These are phyloP conservation scores for Eupithecia centaureata DNA, from an alignment of 2,888 invertebrate species.

Conservation along the genomic window DNA sequence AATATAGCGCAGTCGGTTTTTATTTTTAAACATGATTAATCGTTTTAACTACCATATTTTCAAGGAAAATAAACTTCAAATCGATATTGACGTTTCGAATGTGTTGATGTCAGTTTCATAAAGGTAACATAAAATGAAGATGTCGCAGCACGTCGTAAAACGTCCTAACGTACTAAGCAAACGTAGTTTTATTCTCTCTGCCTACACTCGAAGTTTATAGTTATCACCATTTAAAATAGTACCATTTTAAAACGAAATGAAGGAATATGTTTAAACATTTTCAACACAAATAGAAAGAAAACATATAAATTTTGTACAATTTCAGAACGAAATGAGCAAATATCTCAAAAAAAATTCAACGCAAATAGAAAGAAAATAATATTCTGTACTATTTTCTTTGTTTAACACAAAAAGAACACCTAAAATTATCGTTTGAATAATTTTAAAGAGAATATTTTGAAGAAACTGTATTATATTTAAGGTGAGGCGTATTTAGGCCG, in stretches of 20 bases:
- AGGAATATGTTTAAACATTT: not conserved
- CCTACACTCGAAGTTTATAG: not conserved
- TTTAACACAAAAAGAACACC: not conserved
- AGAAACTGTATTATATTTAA: slow-evolving; percentile 36
- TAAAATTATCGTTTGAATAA: not conserved
- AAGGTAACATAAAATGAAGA: not conserved
- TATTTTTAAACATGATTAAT: no score
- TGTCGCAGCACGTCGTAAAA: slow-evolving; percentile 2
- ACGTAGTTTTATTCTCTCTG: slow-evolving; percentile 2
- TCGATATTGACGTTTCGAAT: not conserved
- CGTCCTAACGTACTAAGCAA: not conserved
- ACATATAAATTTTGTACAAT: not conserved
- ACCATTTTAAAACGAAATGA: not conserved
- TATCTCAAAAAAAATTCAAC: not conserved
- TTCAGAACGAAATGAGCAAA: not conserved
- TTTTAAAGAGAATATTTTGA: not conserved
- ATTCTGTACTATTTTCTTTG: not conserved
- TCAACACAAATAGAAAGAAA: not conserved
- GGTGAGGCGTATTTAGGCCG: slow-evolving; percentile 36
- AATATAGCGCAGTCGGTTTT: no score
- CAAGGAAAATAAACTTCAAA: not conserved
- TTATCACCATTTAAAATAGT: not conserved
- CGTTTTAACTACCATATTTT: not conserved
- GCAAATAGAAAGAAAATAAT: not conserved
- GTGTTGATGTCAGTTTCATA: not conserved